These are phyloP conservation scores for Hetaerina americana DNA, from an alignment of 1,140 invertebrate species.

Conservation along the genomic window DNA sequence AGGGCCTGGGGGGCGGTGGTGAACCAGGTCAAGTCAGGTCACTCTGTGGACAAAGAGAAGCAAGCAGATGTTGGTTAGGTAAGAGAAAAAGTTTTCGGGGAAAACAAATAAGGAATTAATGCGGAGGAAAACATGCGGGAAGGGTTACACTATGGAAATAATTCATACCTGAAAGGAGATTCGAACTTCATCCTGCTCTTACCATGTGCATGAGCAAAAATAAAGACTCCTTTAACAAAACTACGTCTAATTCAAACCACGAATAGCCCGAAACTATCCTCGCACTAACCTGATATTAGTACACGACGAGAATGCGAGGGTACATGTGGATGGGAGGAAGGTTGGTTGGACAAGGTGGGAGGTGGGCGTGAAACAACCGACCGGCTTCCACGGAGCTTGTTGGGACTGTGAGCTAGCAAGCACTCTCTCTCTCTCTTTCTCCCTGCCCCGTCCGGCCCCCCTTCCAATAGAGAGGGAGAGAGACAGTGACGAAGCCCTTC, in stretches of 20 bases:
- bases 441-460: neutral
- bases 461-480: neutral
- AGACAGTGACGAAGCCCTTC: no score
- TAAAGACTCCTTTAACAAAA: no score
- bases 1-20: neutral
- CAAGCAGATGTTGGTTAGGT: neutral
- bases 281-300: neutral
- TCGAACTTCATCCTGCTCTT: no score
- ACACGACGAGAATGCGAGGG: neutral
- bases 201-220: no score
- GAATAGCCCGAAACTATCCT: neutral
- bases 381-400: neutral
- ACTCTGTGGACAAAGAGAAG: neutral
- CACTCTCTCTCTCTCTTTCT: no score
- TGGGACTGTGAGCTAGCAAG: neutral
- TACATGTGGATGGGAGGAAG: neutral
- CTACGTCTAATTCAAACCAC: neutral
- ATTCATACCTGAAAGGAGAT: neutral
- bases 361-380: no score
- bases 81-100: neutral
- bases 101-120: neutral
- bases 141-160: neutral
- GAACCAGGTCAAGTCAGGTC: neutral
- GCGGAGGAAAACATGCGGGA: neutral
- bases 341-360: neutral